Conservation (phyloP, 2,888 invertebrate genomes). For the Drosophila pullipes region DNA sequence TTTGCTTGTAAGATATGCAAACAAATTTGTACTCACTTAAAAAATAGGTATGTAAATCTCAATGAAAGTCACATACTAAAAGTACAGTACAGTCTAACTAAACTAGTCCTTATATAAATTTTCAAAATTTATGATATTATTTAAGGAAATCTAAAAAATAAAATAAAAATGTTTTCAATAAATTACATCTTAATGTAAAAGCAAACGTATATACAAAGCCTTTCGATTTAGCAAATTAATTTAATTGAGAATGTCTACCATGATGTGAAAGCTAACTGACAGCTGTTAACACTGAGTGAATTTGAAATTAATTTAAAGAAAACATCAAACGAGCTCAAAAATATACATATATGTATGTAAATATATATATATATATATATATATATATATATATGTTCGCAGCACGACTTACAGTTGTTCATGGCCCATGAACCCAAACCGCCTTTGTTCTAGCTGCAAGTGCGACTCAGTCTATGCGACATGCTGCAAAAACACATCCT, state of each 20-base stretch:
- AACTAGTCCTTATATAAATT: neutral
- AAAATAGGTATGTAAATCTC: neutral
- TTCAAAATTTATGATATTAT: neutral
- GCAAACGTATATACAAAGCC: neutral
- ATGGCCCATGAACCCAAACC: slow-evolving; percentile 44
- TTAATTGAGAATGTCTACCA: slow-evolving; percentile 19
- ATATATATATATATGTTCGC: neutral
- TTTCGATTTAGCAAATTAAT: slow-evolving; percentile 21
- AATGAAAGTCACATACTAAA: neutral
- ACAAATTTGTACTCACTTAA: neutral
- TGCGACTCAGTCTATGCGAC: slow-evolving; percentile 45
- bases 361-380: neutral
- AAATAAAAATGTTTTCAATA: neutral
- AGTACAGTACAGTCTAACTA: neutral
- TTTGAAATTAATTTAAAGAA: slow-evolving; percentile 63
- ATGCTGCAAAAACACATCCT: slow-evolving; percentile 49
- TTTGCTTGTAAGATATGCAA: neutral
- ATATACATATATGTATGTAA: neutral
- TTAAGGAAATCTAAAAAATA: neutral
- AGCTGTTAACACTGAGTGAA: slow-evolving; percentile 38
- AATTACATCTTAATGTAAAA: neutral
- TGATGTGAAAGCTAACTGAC: slow-evolving; percentile 25
- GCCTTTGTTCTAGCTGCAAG: slow-evolving; percentile 44
- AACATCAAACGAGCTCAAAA: slow-evolving; percentile 51
- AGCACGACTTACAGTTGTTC: slow-evolving; percentile 32